Evolutionary conservation across 1,140 invertebrate genomes (phyloP).

Genomic region (Neoseiulus cucumeris): DNA sequence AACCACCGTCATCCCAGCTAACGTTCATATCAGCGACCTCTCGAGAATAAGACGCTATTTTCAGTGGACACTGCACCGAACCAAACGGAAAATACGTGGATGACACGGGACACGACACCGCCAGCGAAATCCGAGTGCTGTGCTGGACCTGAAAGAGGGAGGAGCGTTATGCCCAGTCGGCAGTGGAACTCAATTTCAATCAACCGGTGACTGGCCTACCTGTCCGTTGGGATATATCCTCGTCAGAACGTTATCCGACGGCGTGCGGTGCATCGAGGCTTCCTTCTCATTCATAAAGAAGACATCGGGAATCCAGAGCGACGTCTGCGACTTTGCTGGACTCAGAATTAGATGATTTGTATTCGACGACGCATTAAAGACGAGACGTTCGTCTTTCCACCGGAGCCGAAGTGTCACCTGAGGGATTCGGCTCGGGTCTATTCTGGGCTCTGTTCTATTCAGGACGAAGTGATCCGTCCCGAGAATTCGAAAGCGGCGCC

Average conservation of each 20-base stretch:
- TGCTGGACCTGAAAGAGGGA: not conserved
- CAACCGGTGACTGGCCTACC: not conserved
- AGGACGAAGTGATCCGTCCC: too few relatives aligned
- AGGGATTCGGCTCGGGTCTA: not conserved
- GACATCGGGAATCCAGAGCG: not conserved
- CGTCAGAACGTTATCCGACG: not conserved
- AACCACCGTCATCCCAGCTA: not conserved
- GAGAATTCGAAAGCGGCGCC: too few relatives aligned
- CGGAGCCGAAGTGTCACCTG: not conserved
- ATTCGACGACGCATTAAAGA: not conserved
- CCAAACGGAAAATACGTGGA: not conserved
- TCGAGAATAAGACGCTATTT: not conserved
- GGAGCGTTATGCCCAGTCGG: too few relatives aligned
- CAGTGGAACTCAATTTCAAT: not conserved
- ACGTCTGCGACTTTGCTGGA: not conserved
- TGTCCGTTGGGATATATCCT: slow-evolving; percentile 1
- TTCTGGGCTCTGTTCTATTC: too few relatives aligned
- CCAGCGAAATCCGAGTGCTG: not conserved
- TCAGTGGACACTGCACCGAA: not conserved
- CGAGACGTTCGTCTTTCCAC: not conserved
- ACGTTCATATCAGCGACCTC: not conserved
- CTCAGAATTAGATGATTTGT: not conserved
- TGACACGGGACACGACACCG: not conserved
- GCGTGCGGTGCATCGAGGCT: not conserved
- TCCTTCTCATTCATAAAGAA: slow-evolving; percentile 4